Conservation (phyloP, 2,888 invertebrate species). For the Petrolisthes cinctipes region DNA sequence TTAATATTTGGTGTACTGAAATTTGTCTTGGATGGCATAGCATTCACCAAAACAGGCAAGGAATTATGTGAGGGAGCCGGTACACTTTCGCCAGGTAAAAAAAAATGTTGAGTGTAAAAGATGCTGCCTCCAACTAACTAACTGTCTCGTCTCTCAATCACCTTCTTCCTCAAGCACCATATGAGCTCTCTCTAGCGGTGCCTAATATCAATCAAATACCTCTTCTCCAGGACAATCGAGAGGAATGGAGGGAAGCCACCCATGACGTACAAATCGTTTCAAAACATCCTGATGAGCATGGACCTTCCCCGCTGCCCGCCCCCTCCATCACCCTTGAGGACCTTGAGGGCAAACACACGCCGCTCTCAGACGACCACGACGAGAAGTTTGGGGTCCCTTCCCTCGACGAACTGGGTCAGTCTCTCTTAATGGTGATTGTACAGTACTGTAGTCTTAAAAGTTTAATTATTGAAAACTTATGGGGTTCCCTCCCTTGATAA, state of each 20-base stretch:
- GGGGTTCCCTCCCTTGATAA: no score
- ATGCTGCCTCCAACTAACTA: no score
- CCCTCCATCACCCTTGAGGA: slow-evolving; percentile 73
- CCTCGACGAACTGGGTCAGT: slow-evolving; percentile 83
- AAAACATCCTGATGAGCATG: slow-evolving; percentile 82
- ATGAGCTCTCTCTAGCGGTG: no score
- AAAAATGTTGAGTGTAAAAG: no score
- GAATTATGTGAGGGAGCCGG: no score
- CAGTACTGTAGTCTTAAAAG: not conserved
- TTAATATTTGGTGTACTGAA: no score
- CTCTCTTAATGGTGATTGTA: not conserved
- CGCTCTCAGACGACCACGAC: slow-evolving; percentile 82
- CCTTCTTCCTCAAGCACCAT: no score
- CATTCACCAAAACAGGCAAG: no score
- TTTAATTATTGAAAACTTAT: not conserved
- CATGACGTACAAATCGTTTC: slow-evolving; percentile 88
- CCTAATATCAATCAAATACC: no score
- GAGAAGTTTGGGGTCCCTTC: slow-evolving; percentile 87
- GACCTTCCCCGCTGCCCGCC: slow-evolving; percentile 80
- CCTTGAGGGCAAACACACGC: slow-evolving; percentile 78
- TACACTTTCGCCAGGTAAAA: no score
- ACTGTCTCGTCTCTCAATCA: no score
- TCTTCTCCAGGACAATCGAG: slow-evolving; percentile 79
- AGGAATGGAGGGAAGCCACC: slow-evolving; percentile 85
- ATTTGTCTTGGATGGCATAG: no score